Evolutionary conservation across 2,797 vertebrate species (phyloP).

Genomic region (Tadarida brasiliensis): DNA sequence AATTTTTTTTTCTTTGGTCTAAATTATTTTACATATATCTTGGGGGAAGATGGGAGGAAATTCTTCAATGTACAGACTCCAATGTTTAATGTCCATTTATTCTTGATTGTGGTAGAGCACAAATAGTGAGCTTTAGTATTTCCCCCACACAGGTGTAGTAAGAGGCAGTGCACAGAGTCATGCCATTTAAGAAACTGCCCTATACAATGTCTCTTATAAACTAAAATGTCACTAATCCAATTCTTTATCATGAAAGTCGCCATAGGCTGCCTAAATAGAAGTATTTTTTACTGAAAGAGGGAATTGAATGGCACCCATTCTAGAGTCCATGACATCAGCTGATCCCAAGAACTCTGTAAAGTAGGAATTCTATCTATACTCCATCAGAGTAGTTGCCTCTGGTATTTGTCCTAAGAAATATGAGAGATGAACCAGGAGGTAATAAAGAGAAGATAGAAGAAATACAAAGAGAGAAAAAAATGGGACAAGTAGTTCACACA

Average conservation of each 20-base stretch:
- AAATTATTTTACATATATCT: background rate
- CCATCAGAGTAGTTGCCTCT: background rate
- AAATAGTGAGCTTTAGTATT: background rate
- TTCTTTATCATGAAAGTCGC: background rate
- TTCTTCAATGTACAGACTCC: background rate
- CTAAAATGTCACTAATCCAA: background rate
- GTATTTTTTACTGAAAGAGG: background rate
- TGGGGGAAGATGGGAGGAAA: background rate
- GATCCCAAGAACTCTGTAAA: background rate
- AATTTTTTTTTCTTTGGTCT: background rate
- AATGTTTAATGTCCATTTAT: background rate
- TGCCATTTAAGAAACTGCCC: background rate
- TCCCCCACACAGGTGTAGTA: background rate
- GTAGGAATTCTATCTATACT: background rate
- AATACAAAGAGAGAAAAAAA: background rate
- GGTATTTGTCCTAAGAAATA: constrained; percentile 37
- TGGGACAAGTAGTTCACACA: background rate
- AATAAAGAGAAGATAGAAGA: constrained; percentile 39
- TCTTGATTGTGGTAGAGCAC: background rate
- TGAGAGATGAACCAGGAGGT: background rate
- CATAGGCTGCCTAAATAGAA: background rate
- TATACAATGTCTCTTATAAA: background rate
- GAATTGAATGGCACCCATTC: background rate
- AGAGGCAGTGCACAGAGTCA: background rate
- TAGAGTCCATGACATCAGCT: background rate